Evolutionary conservation across 2,113 vertebrate species (phyloP).

Genomic region (Anolis sagrei): DNA sequence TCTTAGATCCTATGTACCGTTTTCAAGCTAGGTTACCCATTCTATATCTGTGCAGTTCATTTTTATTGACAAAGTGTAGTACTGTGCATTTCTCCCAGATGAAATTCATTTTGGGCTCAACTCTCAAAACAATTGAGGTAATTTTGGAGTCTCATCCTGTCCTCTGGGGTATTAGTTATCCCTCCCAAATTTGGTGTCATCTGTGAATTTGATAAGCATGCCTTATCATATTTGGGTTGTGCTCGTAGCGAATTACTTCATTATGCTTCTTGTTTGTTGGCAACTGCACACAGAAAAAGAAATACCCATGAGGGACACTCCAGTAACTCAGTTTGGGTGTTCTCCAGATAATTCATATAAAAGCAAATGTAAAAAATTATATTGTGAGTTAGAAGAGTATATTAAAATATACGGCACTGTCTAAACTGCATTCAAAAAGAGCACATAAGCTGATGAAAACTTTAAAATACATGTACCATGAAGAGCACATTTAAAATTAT

Average conservation of each 20-base stretch:
- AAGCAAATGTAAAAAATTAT: background rate
- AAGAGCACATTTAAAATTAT: background rate
- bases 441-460: background rate
- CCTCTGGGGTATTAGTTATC: too few species aligned
- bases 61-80: too few species aligned
- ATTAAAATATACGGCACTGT: background rate
- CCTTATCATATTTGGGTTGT: background rate
- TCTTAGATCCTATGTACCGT: too few species aligned
- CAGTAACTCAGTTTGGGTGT: background rate
- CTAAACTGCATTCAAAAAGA: background rate
- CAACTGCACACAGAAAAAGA: background rate
- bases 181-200: too few species aligned
- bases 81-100: too few species aligned
- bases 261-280: background rate
- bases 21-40: too few species aligned
- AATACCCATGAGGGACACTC: background rate
- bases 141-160: too few species aligned
- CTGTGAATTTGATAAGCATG: too few species aligned
- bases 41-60: too few species aligned
- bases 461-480: background rate
- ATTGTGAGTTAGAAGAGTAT: background rate
- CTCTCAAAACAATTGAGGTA: too few species aligned
- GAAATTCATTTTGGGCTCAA: too few species aligned
- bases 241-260: background rate
- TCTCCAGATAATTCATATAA: background rate